phyloP scores from a whole-genome alignment of 2,797 vertebrate genomes.

The Peromyscus eremicus region DNA sequence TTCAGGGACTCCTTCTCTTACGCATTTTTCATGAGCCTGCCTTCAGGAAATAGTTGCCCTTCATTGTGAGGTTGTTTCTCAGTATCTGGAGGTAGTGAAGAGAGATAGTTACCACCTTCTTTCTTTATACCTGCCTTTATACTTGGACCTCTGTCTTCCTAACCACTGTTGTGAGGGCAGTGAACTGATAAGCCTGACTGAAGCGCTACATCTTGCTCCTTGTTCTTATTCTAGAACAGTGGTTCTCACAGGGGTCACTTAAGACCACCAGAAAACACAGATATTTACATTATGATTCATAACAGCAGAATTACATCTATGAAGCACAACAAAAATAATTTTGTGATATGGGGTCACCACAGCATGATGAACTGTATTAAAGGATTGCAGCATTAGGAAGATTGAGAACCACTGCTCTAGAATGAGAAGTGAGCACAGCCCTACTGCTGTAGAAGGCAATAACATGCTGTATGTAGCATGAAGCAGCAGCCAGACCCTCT shows the following conservation, averaged over 20 bases:
- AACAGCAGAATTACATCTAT: background rate
- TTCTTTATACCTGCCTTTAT: too few relatives aligned
- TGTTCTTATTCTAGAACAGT: background rate
- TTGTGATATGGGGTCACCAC: background rate
- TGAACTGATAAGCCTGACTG: background rate
- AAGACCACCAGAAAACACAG: background rate
- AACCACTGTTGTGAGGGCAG: background rate
- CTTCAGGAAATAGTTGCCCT: background rate
- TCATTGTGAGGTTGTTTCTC: background rate
- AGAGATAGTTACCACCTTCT: background rate
- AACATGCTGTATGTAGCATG: background rate
- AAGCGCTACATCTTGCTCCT: background rate
- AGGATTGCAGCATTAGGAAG: background rate
- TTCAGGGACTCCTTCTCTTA: background rate
- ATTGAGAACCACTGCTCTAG: background rate
- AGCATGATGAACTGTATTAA: background rate
- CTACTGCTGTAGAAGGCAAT: background rate
- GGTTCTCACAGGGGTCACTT: background rate
- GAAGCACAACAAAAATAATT: background rate
- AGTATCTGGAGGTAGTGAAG: background rate
- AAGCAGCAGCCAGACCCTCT: accelerated
- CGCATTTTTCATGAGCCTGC: background rate
- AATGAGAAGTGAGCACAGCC: too few relatives aligned
- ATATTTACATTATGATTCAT: background rate
- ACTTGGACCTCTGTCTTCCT: background rate